phyloP scores from a whole-genome alignment of 2,888 invertebrate species.

The Folsomia manolachei region DNA sequence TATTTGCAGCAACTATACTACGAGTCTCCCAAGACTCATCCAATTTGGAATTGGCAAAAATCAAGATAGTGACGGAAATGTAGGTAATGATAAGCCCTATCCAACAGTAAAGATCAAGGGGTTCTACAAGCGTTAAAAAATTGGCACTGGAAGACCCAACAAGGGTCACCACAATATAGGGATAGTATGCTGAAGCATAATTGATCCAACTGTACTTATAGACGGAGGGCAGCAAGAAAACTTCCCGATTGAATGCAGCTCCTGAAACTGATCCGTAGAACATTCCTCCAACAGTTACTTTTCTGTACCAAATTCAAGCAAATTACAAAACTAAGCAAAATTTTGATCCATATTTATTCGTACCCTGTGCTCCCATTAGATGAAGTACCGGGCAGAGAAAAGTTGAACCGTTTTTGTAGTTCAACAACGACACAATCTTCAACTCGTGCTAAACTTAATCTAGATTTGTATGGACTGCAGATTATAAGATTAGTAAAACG shows the following conservation, averaged over 20 bases:
- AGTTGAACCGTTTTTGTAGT: not conserved
- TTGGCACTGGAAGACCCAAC: not conserved
- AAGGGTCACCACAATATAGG: not conserved
- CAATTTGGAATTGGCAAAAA: not conserved
- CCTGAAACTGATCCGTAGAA: not conserved
- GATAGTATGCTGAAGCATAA: not conserved
- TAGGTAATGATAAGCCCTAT: not conserved
- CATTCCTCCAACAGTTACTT: not conserved
- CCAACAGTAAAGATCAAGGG: not conserved
- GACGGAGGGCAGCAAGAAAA: not conserved
- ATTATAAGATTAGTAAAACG: not conserved
- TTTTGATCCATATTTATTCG: not conserved
- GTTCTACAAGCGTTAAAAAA: not conserved
- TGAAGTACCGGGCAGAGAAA: not conserved
- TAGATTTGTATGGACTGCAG: not conserved
- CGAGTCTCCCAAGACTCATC: not conserved
- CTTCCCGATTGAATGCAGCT: not conserved
- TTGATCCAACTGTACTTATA: not conserved
- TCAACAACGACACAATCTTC: not conserved
- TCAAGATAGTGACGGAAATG: not conserved
- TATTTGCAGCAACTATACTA: not conserved
- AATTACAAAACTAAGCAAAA: not conserved
- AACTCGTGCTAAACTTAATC: not conserved
- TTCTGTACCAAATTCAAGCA: too few relatives aligned
- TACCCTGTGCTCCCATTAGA: not conserved